Percentiles rank a stretch among this genome's conserved stretches.
Conservation (phyloP, 2,888 invertebrate genomes). For the Meganola albula region DNA sequence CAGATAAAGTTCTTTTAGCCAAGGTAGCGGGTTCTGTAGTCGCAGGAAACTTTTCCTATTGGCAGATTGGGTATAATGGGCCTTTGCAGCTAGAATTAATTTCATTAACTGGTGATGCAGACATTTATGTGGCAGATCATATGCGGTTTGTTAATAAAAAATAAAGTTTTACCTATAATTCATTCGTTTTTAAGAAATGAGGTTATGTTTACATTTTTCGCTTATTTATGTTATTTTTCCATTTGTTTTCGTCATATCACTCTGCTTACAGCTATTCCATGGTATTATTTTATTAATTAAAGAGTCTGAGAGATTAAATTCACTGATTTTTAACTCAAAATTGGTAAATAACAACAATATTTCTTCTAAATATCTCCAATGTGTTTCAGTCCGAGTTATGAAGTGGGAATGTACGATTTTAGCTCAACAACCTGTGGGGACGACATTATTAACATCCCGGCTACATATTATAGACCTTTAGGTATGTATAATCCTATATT, state of each 20-base stretch:
- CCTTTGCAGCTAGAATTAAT: conserved; percentile 56
- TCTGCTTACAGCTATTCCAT: no score
- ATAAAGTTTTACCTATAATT: not conserved
- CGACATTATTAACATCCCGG: conserved; percentile 52
- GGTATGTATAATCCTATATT: no score
- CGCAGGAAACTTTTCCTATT: conserved; percentile 67
- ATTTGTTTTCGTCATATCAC: no score
- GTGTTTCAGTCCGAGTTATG: conserved; percentile 59
- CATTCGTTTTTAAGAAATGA: no score
- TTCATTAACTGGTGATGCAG: conserved; percentile 60
- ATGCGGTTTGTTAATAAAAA: conserved; percentile 41
- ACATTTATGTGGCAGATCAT: conserved; percentile 61
- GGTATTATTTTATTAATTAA: no score
- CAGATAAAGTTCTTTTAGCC: conserved; percentile 55
- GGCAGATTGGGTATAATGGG: conserved; percentile 62
- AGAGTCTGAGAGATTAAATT: no score
- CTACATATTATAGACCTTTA: conserved; percentile 58
- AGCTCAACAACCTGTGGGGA: conserved; percentile 61
- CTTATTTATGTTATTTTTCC: no score
- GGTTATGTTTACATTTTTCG: no score
- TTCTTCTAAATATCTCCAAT: no score
- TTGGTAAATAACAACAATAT: no score
- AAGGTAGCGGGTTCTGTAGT: conserved; percentile 55
- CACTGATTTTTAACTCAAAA: no score
- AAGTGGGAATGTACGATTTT: conserved; percentile 56